A percentile compares a stretch with the other conserved stretches of the same genome.
Conservation (phyloP, 2,113 vertebrate genomes). For the Sander vitreus region DNA sequence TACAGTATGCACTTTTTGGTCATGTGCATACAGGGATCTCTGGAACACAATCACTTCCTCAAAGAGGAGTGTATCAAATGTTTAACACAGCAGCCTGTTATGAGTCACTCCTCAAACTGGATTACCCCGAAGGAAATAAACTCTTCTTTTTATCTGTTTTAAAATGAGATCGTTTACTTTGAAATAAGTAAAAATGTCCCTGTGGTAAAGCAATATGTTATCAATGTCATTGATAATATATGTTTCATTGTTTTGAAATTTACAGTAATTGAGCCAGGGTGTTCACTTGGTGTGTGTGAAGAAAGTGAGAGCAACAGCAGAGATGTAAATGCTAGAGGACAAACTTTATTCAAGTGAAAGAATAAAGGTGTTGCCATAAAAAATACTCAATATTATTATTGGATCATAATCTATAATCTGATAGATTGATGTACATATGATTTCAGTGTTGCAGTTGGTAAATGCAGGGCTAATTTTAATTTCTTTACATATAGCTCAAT, state of each 20-base stretch:
- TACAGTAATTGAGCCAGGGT: neutral
- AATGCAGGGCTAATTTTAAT: too few species aligned
- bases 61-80: slow-evolving; percentile 11
- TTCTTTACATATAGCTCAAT: too few species aligned
- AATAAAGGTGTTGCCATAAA: too few species aligned
- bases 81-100: slow-evolving; percentile 39
- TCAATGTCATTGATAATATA: neutral
- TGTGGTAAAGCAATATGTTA: neutral
- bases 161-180: neutral
- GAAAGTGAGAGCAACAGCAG: neutral
- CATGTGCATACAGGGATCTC: slow-evolving; percentile 9
- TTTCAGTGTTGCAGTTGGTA: too few species aligned
- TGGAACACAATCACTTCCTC: slow-evolving; percentile 37
- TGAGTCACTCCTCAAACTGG: neutral
- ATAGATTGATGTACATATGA: too few species aligned
- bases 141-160: neutral
- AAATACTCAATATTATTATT: too few species aligned
- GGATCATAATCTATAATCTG: too few species aligned
- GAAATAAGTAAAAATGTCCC: neutral
- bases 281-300: neutral
- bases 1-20: slow-evolving; percentile 1
- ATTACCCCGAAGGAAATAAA: slow-evolving; percentile 3
- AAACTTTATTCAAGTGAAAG: too few species aligned
- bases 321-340: neutral
- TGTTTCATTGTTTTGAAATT: neutral